Evolutionary conservation across 2,113 vertebrate genomes (phyloP), one percentile per base, ranked within the genome.

Genomic region (Gila orcuttii): DNA sequence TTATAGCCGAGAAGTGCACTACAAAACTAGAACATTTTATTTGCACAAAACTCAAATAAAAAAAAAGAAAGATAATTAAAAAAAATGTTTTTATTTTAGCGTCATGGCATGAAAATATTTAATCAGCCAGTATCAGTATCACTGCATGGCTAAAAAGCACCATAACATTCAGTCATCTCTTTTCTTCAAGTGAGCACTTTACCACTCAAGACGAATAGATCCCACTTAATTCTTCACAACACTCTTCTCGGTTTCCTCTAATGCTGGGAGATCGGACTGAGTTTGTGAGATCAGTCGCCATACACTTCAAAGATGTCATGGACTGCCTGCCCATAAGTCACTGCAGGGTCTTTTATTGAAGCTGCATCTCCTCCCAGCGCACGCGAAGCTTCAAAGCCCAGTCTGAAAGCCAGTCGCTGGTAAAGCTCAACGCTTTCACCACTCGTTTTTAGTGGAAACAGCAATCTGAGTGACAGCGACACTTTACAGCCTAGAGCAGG

Each of bases 281-380:
- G 55, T 86, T 23, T 64, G 47, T 21, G 28, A 50, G 42, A 74
- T 80, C 66, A 80, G 66, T 64, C 42, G 2, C 76, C 39, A 28
- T 15, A 12, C 31, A 64, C 83, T 83, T 85, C 62, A 89, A 87
- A 89, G 77, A 80, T 17, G 2, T 12, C 19, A 28, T 66, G 1
- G 66, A 75, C 57, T 19, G 25, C 11, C 42, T 31, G 50, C 42
- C 83, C 28, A 60, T 17, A 81, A 45, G 64, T 79, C 60, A 80
- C 86, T 79, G 68, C 79, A 69, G 79, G 85, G 39, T 31, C 10
- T 13, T 17, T 64, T 79, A 85, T 89, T 89, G 84, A 89, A 88
- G 90, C 87, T 85, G 55, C 28, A 50, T 78, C 86, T 75, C 75
- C 81, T 64, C 81, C 60, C 84, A 1, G 60, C 2, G 47, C 80